These are phyloP conservation scores for Cerastis leucographa DNA, from an alignment of 2,888 invertebrate genomes.

Conservation along the genomic window DNA sequence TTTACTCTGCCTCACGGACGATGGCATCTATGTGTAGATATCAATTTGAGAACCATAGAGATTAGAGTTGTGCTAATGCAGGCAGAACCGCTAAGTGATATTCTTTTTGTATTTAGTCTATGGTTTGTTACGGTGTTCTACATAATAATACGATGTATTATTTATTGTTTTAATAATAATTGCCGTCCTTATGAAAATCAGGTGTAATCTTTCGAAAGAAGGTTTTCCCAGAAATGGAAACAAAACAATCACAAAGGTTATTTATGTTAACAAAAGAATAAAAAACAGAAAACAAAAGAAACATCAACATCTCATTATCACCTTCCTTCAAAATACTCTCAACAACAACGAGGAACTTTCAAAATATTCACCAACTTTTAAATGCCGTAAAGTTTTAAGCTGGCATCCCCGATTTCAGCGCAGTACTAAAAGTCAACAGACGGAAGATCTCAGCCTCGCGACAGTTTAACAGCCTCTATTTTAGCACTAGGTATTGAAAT, in stretches of 20 bases:
- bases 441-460: slow-evolving; percentile 31
- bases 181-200: not conserved
- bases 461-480: slow-evolving; percentile 52
- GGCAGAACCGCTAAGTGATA: not conserved
- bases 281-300: slow-evolving; percentile 1
- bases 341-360: slow-evolving; percentile 41
- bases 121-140: not conserved
- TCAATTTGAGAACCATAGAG: slow-evolving; percentile 15
- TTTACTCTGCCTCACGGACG: slow-evolving; percentile 10
- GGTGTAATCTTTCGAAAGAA: not conserved
- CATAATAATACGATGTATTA: no score
- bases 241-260: not conserved
- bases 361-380: slow-evolving; percentile 52
- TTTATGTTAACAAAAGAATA: not conserved
- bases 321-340: slow-evolving; percentile 25
- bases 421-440: slow-evolving; percentile 47
- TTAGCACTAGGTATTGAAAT: slow-evolving; percentile 63
- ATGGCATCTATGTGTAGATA: not conserved
- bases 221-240: not conserved
- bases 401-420: slow-evolving; percentile 31
- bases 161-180: not conserved
- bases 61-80: not conserved
- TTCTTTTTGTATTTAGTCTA: not conserved
- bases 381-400: slow-evolving; percentile 42
- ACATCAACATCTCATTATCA: slow-evolving; percentile 31